Percentiles rank a stretch among this genome's conserved stretches.
phyloP scores from a whole-genome alignment of 2,113 vertebrate genomes.

The Nasalis larvatus region DNA sequence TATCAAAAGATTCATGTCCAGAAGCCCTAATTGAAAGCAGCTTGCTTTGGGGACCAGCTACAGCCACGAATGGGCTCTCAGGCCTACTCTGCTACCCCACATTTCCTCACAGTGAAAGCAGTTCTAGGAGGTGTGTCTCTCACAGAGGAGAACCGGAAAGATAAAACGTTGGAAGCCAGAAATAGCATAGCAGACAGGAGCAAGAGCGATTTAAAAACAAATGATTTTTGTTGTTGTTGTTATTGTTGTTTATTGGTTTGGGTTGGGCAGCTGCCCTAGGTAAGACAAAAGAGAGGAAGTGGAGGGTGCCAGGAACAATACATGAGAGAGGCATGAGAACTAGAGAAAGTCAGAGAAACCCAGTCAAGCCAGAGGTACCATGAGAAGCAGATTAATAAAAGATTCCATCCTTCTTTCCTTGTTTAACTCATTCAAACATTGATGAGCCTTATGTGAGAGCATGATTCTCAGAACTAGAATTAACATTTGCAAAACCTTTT shows the following conservation, averaged over 20 bases:
- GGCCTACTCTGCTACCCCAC: neutral
- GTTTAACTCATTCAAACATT: neutral
- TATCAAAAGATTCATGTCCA: neutral
- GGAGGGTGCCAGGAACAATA: neutral
- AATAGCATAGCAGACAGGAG: neutral
- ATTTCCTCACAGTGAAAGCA: neutral
- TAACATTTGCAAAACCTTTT: neutral
- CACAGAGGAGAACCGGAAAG: neutral
- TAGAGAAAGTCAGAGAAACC: neutral
- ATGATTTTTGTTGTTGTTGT: neutral
- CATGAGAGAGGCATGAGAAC: neutral
- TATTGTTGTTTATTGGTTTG: neutral
- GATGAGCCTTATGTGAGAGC: neutral
- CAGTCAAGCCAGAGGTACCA: neutral
- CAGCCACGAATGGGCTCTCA: neutral
- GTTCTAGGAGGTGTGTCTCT: neutral
- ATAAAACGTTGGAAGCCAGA: neutral
- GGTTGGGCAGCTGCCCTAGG: neutral
- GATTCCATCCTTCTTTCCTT: neutral
- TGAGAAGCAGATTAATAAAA: neutral
- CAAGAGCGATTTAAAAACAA: neutral
- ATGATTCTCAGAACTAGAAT: neutral
- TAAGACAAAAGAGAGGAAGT: neutral
- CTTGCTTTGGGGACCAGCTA: neutral
- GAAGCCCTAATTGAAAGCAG: neutral